These are phyloP conservation scores for Heliconius cydno DNA, from an alignment of 2,888 invertebrate genomes.

Conservation along the genomic window DNA sequence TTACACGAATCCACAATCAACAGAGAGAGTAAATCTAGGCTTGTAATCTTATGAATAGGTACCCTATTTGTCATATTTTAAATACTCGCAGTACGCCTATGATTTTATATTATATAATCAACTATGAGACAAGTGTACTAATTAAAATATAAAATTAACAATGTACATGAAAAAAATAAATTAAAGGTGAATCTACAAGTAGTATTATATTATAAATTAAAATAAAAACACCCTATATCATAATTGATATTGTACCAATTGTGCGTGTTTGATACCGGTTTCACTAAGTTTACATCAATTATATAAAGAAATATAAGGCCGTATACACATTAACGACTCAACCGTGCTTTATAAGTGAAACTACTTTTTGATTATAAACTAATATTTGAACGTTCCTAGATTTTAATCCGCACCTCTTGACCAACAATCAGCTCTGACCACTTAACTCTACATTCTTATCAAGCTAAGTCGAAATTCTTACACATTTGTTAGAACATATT, in stretches of 20 bases:
- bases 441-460: too few relatives aligned
- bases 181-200: conserved; percentile 63
- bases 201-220: conserved; percentile 40
- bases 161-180: conserved; percentile 45
- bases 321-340: conserved; percentile 7
- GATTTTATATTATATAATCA: neutral
- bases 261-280: conserved; percentile 61
- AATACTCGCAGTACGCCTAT: neutral
- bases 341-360: neutral
- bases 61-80: conserved; percentile 6
- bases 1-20: conserved; percentile 8
- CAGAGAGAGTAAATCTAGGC: neutral
- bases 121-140: neutral
- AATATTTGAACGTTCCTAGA: too few relatives aligned
- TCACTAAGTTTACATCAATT: conserved; percentile 42
- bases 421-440: too few relatives aligned
- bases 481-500: neutral
- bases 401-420: too few relatives aligned
- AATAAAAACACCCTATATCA: conserved; percentile 47
- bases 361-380: neutral
- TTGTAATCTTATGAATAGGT: conserved; percentile 10
- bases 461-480: too few relatives aligned
- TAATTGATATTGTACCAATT: conserved; percentile 55
- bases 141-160: conserved; percentile 3
- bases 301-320: conserved; percentile 16